phyloP scores from a whole-genome alignment of 1,140 invertebrate species.

The Conus ventricosus region DNA sequence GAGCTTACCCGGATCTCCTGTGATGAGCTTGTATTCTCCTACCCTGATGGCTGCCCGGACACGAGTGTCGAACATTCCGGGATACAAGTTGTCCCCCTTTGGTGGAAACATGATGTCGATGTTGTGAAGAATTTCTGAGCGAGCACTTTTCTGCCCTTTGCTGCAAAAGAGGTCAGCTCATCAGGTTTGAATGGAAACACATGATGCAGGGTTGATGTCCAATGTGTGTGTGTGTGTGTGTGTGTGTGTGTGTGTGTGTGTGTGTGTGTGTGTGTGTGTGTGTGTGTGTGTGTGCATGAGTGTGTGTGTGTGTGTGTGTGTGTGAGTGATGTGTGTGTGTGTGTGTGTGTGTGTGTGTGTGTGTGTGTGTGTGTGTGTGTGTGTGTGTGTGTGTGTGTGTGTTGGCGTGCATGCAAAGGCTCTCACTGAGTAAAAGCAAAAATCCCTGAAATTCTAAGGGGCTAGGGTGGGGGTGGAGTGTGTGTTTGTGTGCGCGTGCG shows the following conservation, averaged over 20 bases:
- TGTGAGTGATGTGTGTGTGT: background rate
- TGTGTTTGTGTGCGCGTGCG: no score
- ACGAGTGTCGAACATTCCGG: conserved; percentile 62
- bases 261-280: no score
- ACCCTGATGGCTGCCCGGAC: conserved; percentile 59
- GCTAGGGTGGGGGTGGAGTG: no score
- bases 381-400: background rate
- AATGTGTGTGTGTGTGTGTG: no score
- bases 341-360: no score
- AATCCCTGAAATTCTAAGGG: no score
- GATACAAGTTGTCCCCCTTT: conserved; percentile 49
- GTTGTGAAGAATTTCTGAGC: conserved; percentile 67
- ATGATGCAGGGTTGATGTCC: no score
- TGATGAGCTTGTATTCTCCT: conserved; percentile 67
- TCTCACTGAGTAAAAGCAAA: no score
- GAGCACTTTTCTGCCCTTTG: conserved; percentile 45
- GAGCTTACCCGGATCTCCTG: conserved; percentile 64
- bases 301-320: background rate
- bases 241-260: no score
- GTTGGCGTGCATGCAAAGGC: no score
- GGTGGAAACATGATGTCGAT: conserved; percentile 59
- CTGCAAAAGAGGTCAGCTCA: conserved; percentile 8
- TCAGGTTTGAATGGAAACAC: no score
- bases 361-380: background rate
- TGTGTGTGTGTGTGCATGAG: no score